Base-by-base conservation (phyloP, 2,888 invertebrate species). In the Nymphalis urticae region DNA sequence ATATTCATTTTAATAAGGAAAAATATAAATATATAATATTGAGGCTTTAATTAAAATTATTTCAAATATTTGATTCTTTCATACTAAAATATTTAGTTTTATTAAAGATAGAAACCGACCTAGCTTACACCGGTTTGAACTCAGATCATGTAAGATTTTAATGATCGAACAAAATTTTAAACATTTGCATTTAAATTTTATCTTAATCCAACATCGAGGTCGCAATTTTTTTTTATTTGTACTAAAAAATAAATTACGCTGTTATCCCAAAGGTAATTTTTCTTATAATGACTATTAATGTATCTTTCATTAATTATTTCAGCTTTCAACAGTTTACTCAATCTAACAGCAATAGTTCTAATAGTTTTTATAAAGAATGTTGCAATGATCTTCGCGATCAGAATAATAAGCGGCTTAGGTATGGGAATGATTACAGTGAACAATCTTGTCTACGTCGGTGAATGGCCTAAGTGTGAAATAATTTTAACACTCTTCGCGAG, bases 161-260 rank as follows among this genome's bases (percentile, higher is more conserved):
- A 96, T 94, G 94, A 95, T 96, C 95, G 95, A 96, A 96, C 93
- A 94, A 95, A 95, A 90, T 88, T 89, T 93, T 93, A 92, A 95
- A n/a, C n/a, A n/a, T 87, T 94, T 96, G 82, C 95, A 93, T 94
- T 93, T 91, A 93, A 93, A 92, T 90, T 94, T 93, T 91, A 93
- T 92, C 94, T 95, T 96, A 96, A 96, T 96, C 95, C 96, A 96
- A 96, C 96, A 96, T 96, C 96, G 96, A 96, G 96, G 96, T 96
- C 95, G 95, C 95, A 96, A 96, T 93, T 95, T 94, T 87, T 94
- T 93, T 93, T 95, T 94, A n/a, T n/a, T n/a, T n/a, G n/a, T n/a
- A n/a, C n/a, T n/a, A n/a, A n/a, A n/a, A n/a, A n/a, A n/a, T n/a
- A n/a, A n/a, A n/a, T n/a, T n/a, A n/a, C n/a, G n/a, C n/a, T n/a